Evolutionary conservation across 2,113 vertebrate species (phyloP).

Genomic region (Mirounga angustirostris): DNA sequence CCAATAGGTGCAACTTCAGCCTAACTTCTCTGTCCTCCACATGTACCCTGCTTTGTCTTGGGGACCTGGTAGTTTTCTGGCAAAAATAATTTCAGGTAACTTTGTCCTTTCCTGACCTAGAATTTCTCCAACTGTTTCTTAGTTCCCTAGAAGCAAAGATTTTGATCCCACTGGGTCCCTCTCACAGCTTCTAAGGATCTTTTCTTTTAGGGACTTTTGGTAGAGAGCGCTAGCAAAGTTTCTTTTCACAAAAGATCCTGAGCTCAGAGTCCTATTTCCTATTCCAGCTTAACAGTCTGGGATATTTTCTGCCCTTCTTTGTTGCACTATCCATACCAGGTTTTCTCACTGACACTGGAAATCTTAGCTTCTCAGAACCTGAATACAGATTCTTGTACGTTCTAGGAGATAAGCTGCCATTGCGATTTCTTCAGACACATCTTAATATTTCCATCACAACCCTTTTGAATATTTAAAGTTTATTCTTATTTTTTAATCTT

Average conservation of each 20-base stretch:
- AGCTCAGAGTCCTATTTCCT: neutral
- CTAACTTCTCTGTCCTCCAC: neutral
- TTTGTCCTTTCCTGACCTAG: neutral
- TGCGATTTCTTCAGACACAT: neutral
- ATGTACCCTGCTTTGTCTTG: rapidly evolving
- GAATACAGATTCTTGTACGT: neutral
- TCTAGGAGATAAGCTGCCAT: rapidly evolving
- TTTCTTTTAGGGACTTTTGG: neutral
- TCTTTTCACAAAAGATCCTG: neutral
- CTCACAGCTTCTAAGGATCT: neutral
- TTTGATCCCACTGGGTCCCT: neutral
- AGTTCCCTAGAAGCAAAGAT: neutral
- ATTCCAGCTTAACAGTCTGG: neutral
- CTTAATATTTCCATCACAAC: neutral
- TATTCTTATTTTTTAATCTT: neutral
- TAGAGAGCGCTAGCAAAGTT: neutral
- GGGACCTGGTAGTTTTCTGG: neutral
- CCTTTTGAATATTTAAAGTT: neutral
- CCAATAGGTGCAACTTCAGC: rapidly evolving
- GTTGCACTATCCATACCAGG: rapidly evolving
- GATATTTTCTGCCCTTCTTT: neutral
- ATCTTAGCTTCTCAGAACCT: neutral
- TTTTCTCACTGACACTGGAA: neutral
- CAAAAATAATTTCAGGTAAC: neutral
- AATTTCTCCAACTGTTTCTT: neutral